Percentiles rank a stretch among this genome's conserved stretches.
phyloP scores from a whole-genome alignment of 2,888 invertebrate genomes.

The Campopleginae sp. region DNA sequence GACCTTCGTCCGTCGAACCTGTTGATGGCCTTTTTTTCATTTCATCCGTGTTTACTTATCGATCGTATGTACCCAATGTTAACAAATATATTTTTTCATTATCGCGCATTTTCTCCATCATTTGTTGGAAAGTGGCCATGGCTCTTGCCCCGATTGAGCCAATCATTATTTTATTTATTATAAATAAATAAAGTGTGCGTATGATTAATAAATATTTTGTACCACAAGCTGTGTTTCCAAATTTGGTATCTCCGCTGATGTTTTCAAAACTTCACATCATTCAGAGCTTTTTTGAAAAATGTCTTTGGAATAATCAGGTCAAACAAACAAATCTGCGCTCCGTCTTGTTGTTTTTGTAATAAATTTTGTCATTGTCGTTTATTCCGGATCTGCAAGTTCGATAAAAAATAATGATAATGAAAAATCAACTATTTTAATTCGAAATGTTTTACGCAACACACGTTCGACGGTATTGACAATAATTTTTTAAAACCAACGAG shows the following conservation, averaged over 20 bases:
- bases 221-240: not conserved
- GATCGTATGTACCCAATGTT: not conserved
- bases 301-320: not conserved
- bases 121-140: not conserved
- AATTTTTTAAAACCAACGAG: not conserved
- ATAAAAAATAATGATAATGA: not conserved
- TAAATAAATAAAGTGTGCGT: not conserved
- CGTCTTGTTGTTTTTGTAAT: not conserved
- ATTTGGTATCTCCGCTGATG: not conserved
- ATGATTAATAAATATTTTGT: conserved; percentile 29
- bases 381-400: not conserved
- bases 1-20: not conserved
- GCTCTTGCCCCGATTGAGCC: not conserved
- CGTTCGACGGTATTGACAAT: not conserved
- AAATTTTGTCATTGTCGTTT: not conserved
- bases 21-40: not conserved
- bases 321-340: not conserved
- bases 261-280: not conserved
- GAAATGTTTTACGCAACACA: not conserved
- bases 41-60: not conserved
- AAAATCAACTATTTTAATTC: not conserved
- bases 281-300: not conserved
- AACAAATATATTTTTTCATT: not conserved
- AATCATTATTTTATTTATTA: conserved; percentile 39
- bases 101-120: not conserved